Base-by-base conservation (phyloP, 2,888 invertebrate genomes). In the Gnatocerus cornutus region DNA sequence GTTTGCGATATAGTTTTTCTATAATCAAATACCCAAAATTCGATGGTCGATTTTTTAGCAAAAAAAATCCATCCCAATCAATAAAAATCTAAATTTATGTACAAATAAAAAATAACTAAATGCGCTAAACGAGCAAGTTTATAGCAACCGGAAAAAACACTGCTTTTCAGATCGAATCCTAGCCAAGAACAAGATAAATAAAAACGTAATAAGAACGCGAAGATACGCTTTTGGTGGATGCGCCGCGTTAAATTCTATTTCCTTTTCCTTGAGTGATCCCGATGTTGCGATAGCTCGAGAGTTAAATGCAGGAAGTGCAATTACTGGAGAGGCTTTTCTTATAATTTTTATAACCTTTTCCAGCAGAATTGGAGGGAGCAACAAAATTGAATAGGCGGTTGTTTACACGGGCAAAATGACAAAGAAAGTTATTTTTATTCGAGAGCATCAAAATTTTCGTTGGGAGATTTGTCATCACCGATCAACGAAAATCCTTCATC, bases 221-320 rank as follows among this genome's bases (percentile, higher is more conserved):
- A 13, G 29, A 45, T 58, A 45, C 21, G 13, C 13, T 59, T 59
- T 59, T 59, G 59, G 59, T 46, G 59, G 59, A 59, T 59, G 59
- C 59, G 59, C 59, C 59, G 48, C 45, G 46, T 46, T 33, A 45
- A 46, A 59, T 59, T 59, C 48, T 16, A 46, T 55, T 55, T 55
- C 39, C 55, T 37, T 41, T 56, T 56, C 27, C 43, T 43, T 41
- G 43, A 56, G 43, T 56, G 43, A 39, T 43, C 39, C 10, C 14
- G 56, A 41, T 43, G 30, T 53, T 29, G 52, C 14, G 13, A 21
- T 21, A 21, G 21, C 21, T 21, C 21, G 21, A 2, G 30, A 37
- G 39, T 37, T 52, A 39, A 55, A 55, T 37, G 56, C 56, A 56
- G 56, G 56, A 56, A 56, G 43, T 56, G 41, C 43, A 56, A 56